Conservation (phyloP, 1,140 invertebrate species). For the Apis laboriosa region DNA sequence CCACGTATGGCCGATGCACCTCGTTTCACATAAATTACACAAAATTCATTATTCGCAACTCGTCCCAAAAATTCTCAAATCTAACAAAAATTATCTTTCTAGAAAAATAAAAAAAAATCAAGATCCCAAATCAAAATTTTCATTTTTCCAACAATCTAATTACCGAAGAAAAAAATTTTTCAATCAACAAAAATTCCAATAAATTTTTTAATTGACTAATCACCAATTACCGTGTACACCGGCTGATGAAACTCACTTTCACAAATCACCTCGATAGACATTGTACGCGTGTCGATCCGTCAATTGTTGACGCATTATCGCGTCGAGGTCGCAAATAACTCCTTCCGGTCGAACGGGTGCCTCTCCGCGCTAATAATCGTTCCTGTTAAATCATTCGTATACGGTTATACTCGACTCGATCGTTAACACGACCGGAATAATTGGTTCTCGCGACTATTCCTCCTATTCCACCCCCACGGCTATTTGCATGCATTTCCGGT, state of each 20-base stretch:
- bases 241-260: background rate
- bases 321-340: slow-evolving; percentile 47
- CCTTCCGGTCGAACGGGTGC: slow-evolving; percentile 43
- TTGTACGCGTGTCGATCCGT: slow-evolving; percentile 42
- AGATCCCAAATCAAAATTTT: no score
- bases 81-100: no score
- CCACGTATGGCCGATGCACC: no score
- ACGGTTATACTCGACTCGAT: slow-evolving; percentile 28
- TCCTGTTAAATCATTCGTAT: slow-evolving; percentile 26
- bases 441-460: slow-evolving; percentile 22
- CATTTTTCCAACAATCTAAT: no score
- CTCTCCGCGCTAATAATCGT: slow-evolving; percentile 47
- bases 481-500: slow-evolving; percentile 47
- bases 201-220: no score
- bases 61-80: no score
- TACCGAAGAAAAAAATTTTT: no score
- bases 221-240: no score
- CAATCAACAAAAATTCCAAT: no score
- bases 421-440: slow-evolving; percentile 51
- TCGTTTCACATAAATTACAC: no score
- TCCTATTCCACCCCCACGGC: background rate
- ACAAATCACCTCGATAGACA: background rate
- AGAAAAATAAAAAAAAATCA: no score
- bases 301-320: slow-evolving; percentile 56
- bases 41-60: no score